phyloP scores from a whole-genome alignment of 2,113 vertebrate species.

The Fulmarus glacialis region DNA sequence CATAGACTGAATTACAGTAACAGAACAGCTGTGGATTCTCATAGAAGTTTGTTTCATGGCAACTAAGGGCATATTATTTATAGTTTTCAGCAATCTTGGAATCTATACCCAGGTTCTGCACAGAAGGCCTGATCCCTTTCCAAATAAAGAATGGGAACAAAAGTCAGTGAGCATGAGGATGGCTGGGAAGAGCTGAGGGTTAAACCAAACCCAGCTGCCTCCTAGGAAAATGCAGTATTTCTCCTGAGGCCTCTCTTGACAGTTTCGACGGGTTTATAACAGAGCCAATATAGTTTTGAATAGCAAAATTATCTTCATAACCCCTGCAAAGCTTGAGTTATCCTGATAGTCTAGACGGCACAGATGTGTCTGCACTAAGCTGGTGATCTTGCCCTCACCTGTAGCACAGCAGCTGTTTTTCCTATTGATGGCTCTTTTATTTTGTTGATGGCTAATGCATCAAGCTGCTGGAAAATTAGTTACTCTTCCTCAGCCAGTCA shows the following conservation, averaged over 20 bases:
- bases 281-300: background rate
- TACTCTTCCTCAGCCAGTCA: background rate
- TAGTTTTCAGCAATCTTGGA: background rate
- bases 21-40: slow-evolving; percentile 2
- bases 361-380: background rate
- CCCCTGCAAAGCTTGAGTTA: background rate
- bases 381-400: background rate
- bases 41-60: background rate
- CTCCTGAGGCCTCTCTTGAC: background rate
- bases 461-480: background rate
- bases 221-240: slow-evolving; percentile 5
- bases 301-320: slow-evolving; percentile 35
- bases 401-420: background rate
- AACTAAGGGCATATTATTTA: background rate
- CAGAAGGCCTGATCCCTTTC: background rate
- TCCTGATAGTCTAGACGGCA: slow-evolving; percentile 8
- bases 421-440: background rate
- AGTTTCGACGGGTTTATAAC: slow-evolving; percentile 28
- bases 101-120: background rate
- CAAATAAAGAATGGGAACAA: background rate
- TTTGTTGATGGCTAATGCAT: slow-evolving; percentile 2
- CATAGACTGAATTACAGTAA: background rate
- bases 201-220: slow-evolving; percentile 29
- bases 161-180: background rate
- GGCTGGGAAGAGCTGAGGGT: background rate